Evolutionary conservation across 2,797 vertebrate genomes (phyloP).

Genomic region (Masticophis lateralis): DNA sequence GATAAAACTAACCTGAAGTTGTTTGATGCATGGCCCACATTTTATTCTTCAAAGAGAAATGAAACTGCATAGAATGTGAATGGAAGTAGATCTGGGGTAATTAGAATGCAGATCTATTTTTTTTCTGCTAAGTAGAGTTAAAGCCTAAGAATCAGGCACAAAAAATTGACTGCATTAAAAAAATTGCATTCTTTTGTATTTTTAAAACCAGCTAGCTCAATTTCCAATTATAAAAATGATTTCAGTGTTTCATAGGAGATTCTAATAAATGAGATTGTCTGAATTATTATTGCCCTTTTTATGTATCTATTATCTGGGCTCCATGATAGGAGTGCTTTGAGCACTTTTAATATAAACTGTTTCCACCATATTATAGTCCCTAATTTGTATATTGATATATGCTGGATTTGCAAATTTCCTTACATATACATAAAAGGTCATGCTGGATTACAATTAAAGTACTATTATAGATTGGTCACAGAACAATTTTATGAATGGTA

Average conservation of each 20-base stretch:
- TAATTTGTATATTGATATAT: not conserved
- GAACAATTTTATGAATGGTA: conserved; percentile 23
- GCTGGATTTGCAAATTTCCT: not conserved
- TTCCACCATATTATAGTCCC: not conserved
- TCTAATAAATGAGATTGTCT: not conserved
- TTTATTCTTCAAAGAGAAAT: not conserved
- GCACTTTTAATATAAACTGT: not conserved
- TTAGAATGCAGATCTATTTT: not conserved
- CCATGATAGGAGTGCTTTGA: not conserved
- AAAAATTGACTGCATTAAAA: not conserved
- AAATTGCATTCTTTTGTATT: not conserved
- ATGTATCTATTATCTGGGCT: not conserved
- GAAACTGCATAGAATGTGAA: not conserved
- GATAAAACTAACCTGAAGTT: not conserved
- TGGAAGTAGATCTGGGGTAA: not conserved
- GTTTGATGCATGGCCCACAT: not conserved
- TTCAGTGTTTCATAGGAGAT: not conserved
- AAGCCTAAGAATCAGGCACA: not conserved
- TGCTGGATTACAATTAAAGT: not conserved
- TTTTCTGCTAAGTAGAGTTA: not conserved
- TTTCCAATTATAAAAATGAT: not conserved
- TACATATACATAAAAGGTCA: not conserved
- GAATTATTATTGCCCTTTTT: not conserved
- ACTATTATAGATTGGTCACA: not conserved
- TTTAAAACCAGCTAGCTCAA: not conserved